Evolutionary conservation across 2,797 vertebrate genomes (phyloP).

Genomic region (Sebastes ruberrimus): DNA sequence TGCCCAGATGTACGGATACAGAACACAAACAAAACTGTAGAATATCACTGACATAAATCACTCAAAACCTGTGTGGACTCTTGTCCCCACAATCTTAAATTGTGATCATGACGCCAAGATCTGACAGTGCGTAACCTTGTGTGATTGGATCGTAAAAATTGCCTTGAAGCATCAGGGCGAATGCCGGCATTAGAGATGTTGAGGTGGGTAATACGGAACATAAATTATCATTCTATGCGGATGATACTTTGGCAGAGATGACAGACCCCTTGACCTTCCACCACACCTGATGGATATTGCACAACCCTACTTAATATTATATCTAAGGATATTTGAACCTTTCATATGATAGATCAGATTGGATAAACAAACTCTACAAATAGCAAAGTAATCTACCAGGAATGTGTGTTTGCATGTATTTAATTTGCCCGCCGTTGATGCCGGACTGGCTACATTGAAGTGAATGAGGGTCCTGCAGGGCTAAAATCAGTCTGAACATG

Average conservation of each 20-base stretch:
- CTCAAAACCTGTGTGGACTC: background rate
- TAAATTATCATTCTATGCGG: constrained; percentile 10
- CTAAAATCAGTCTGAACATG: background rate
- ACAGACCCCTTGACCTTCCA: constrained; percentile 13
- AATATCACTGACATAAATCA: constrained; percentile 1
- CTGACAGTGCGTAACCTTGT: constrained; percentile 12
- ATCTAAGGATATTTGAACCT: background rate
- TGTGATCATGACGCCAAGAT: background rate
- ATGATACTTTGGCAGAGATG: background rate
- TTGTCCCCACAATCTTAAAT: constrained; percentile 5
- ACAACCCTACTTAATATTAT: background rate
- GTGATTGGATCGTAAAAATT: constrained; percentile 25
- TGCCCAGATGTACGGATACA: background rate
- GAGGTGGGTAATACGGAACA: constrained; percentile 8
- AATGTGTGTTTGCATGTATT: background rate
- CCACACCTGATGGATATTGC: background rate
- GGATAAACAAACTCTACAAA: background rate
- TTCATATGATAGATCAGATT: background rate
- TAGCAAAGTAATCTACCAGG: background rate
- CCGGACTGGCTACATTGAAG: background rate
- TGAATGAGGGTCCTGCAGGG: background rate
- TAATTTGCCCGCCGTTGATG: background rate
- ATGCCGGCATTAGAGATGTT: constrained; percentile 17
- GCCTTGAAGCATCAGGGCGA: background rate
- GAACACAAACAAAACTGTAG: background rate